phyloP scores from a whole-genome alignment of 2,888 invertebrate genomes.

The Drosophila lacicola region DNA sequence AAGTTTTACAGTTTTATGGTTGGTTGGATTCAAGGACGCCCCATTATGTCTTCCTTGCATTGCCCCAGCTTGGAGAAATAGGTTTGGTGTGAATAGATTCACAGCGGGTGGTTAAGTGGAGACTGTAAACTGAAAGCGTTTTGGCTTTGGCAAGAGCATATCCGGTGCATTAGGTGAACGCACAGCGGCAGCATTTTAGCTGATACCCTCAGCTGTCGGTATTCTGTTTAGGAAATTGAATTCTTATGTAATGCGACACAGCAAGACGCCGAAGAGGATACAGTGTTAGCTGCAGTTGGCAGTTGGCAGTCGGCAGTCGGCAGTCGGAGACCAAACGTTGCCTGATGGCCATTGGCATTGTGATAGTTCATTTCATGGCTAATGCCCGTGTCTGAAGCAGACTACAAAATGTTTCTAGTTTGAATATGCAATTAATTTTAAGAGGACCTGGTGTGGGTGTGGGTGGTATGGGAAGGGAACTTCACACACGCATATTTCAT shows the following conservation, averaged over 20 bases:
- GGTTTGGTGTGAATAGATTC: slow-evolving; percentile 6
- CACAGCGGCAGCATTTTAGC: slow-evolving; percentile 6
- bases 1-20: background rate
- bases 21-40: slow-evolving; percentile 1
- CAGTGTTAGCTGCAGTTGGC: slow-evolving; percentile 14
- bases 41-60: background rate
- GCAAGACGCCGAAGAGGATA: background rate
- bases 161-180: slow-evolving; percentile 44
- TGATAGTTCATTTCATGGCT: slow-evolving; percentile 9
- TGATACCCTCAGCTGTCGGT: slow-evolving; percentile 13
- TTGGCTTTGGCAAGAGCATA: slow-evolving; percentile 31
- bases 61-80: slow-evolving; percentile 2
- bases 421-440: slow-evolving; percentile 40
- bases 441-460: background rate
- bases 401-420: slow-evolving; percentile 1
- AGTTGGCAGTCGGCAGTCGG: background rate
- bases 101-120: slow-evolving; percentile 26
- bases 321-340: background rate
- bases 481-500: background rate
- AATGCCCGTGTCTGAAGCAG: background rate
- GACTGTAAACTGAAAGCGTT: slow-evolving; percentile 26
- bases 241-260: slow-evolving; percentile 43
- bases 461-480: background rate
- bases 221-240: slow-evolving; percentile 43
- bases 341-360: background rate